Base-by-base conservation (phyloP, 2,797 vertebrate species). In the Liasis olivaceus region DNA sequence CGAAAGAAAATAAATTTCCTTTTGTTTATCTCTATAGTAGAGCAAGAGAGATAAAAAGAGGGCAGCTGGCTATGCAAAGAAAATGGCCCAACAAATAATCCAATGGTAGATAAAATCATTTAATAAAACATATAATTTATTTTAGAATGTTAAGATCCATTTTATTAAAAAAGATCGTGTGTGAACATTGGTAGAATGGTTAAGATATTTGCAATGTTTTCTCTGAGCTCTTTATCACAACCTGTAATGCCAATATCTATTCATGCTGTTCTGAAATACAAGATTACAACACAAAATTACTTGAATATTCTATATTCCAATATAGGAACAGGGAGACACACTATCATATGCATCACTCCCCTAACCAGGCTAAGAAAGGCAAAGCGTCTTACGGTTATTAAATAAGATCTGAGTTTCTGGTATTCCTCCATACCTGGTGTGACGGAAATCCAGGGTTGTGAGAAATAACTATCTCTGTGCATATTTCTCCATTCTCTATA, bases 61-160 rank as follows among this genome's bases (percentile, higher is more conserved):
- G 59, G 64, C 13, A 87, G 60, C 4, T 54, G 8, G 92, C 89
- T 0, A 0, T 94, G 58, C 64, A 92, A 85, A 94, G 56, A 95
- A 94, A 90, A 94, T 90, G 31, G 54, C 56, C 15, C 5, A 2
- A 36, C 1, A 85, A 95, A 42, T 2, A 0, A 93, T 0, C 47
- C 66, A 91, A 89, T 69, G 0, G 1, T 7, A 94, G 92, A 92
- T 93, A 93, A 94, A 88, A 94, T 85, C 51, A 90, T 92, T 90
- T 94, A 94, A 94, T 94, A 94, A 94, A 92, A 66, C 66, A 47
- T 94, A 60, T 90, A 90, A 93, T 90, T 91, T 91, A 85, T 93
- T 90, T 90, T 90, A 84, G 56, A 92, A 85, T 36, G 64, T 90
- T 88, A 88, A 24, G 22, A 62, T 88, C 66, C 42, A 66, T 51